Percentiles rank a stretch among this genome's conserved stretches.
phyloP scores from a whole-genome alignment of 2,797 vertebrate genomes.

The Microhierax caerulescens region DNA sequence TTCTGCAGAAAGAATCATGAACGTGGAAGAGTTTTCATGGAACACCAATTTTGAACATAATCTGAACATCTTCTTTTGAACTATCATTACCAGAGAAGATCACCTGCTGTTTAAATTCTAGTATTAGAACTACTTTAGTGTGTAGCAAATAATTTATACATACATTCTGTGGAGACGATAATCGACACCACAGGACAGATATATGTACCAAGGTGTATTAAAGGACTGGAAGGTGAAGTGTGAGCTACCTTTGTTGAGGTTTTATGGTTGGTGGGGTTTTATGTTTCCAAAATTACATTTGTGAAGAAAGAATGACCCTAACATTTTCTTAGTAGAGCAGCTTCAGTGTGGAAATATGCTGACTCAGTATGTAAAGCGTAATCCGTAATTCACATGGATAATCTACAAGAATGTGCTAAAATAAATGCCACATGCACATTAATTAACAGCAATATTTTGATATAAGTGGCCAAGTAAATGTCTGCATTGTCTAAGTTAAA shows the following conservation, averaged over 20 bases:
- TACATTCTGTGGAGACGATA: neutral
- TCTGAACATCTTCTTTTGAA: neutral
- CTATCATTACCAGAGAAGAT: neutral
- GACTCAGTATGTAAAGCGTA: neutral
- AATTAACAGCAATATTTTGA: neutral
- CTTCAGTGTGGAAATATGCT: neutral
- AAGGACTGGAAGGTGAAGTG: neutral
- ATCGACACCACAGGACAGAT: neutral
- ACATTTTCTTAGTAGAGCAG: neutral
- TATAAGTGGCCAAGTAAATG: neutral
- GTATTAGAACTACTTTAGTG: neutral
- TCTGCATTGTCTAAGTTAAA: neutral
- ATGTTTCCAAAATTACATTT: neutral
- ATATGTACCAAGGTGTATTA: neutral
- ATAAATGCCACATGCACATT: neutral
- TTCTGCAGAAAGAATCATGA: neutral
- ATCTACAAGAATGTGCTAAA: neutral
- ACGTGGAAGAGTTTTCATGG: neutral
- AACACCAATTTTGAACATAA: neutral
- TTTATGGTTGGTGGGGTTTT: neutral
- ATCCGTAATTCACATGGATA: neutral
- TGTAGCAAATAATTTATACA: neutral
- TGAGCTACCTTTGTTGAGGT: neutral
- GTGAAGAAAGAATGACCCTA: neutral
- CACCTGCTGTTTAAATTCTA: neutral